Percentiles rank a stretch among this genome's conserved stretches.
Evolutionary conservation across 2,797 vertebrate species (phyloP).

Genomic region (Natrix natrix): DNA sequence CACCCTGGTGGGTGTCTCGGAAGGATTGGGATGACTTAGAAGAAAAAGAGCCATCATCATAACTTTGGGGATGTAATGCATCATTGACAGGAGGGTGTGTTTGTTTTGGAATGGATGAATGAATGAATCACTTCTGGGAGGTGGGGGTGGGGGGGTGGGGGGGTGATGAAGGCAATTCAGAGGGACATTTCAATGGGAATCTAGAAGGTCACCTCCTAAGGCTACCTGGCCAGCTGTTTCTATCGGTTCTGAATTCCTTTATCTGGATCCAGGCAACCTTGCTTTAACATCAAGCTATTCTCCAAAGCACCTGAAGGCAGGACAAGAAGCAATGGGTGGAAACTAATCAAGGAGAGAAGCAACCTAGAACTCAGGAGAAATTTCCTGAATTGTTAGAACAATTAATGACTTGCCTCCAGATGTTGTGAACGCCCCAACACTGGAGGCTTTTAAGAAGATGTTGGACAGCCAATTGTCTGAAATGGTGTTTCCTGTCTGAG

Average conservation of each 20-base stretch:
- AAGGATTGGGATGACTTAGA: background rate
- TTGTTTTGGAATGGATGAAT: background rate
- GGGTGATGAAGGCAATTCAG: background rate
- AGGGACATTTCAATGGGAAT: background rate
- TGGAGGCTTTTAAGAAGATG: too few relatives aligned
- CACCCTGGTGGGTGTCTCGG: background rate
- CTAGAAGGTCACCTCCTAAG: background rate
- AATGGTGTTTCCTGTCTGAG: too few relatives aligned
- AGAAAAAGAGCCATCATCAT: background rate
- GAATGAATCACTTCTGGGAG: background rate
- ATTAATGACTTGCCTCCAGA: too few relatives aligned
- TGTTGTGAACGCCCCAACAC: too few relatives aligned
- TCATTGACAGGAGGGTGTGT: background rate
- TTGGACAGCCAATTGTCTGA: too few relatives aligned
- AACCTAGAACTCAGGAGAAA: too few relatives aligned
- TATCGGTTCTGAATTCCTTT: background rate
- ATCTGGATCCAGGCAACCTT: background rate
- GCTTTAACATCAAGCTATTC: background rate
- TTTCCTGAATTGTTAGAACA: too few relatives aligned
- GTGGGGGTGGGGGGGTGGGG: accelerated
- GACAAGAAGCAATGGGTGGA: too few relatives aligned
- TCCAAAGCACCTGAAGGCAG: too few relatives aligned
- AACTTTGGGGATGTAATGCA: background rate
- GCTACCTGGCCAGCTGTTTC: background rate
- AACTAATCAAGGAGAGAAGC: too few relatives aligned